A percentile compares a stretch with the other conserved stretches of the same genome.
Evolutionary conservation across 2,888 invertebrate genomes (phyloP).

Genomic region (Trachelus tabidus): DNA sequence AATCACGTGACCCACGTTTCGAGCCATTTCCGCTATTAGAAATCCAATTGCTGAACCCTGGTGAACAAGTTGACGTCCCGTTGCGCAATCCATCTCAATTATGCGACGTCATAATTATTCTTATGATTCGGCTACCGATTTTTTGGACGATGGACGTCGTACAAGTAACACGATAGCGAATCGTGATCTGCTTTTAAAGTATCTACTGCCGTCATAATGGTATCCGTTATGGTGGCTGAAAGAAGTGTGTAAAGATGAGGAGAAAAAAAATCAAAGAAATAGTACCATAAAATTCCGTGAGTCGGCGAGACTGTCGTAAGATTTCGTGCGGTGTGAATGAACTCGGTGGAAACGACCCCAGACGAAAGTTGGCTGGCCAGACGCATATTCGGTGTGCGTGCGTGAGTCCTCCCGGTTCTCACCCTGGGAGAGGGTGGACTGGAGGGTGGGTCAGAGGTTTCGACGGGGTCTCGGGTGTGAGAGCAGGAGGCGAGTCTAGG

Average conservation of each 20-base stretch:
- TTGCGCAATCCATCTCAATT: not conserved
- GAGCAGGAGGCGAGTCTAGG: slow-evolving; percentile 26
- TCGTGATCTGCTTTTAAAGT: not conserved
- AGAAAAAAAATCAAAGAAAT: not conserved
- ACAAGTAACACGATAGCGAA: not conserved
- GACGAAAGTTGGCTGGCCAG: slow-evolving; percentile 35
- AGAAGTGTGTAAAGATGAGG: not conserved
- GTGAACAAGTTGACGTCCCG: not conserved
- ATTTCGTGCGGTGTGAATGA: slow-evolving; percentile 28
- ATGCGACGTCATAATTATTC: not conserved
- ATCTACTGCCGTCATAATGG: not conserved
- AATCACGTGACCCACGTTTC: not conserved
- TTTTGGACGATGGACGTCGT: not conserved
- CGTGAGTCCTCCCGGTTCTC: slow-evolving; percentile 1
- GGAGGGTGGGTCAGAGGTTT: slow-evolving; percentile 34
- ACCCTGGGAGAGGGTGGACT: slow-evolving; percentile 7
- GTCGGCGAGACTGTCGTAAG: not conserved
- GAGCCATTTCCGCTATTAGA: not conserved
- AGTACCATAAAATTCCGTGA: not conserved
- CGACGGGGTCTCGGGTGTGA: slow-evolving; percentile 43
- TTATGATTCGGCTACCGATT: not conserved
- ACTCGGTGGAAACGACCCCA: slow-evolving; percentile 28
- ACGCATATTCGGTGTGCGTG: slow-evolving; percentile 28
- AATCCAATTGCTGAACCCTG: not conserved
- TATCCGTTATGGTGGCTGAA: not conserved